A percentile compares a stretch with the other conserved stretches of the same genome.
Evolutionary conservation across 2,888 invertebrate genomes (phyloP).

Genomic region (Lepidonotus clava): DNA sequence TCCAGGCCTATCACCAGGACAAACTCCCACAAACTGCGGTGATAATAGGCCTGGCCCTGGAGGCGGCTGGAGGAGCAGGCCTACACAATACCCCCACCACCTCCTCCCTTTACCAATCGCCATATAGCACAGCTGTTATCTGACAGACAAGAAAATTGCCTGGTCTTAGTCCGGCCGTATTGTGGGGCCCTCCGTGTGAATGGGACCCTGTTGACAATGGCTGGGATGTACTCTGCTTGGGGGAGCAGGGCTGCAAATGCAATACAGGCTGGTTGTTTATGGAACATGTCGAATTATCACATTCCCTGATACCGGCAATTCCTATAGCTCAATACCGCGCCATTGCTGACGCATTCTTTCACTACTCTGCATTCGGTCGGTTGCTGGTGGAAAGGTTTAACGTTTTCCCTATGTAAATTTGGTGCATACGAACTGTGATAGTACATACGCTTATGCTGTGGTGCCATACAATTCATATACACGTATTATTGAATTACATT

Average conservation of each 20-base stretch:
- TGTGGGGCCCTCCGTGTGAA: conserved; percentile 13
- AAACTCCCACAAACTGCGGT: background rate
- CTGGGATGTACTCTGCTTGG: background rate
- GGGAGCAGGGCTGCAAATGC: background rate
- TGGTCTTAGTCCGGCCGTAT: conserved; percentile 28
- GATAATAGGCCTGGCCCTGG: conserved; percentile 15
- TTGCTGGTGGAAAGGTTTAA: background rate
- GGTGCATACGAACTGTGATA: too few relatives aligned
- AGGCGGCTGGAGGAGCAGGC: background rate
- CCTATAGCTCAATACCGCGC: background rate
- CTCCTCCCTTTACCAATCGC: conserved; percentile 10
- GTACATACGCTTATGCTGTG: too few relatives aligned
- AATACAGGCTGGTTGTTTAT: background rate
- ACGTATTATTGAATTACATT: too few relatives aligned
- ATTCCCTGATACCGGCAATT: conserved; percentile 3
- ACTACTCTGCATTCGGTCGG: background rate
- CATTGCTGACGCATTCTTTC: background rate
- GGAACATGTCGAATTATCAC: conserved; percentile 20
- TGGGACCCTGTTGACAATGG: conserved; percentile 2
- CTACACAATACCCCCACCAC: background rate
- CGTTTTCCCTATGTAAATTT: background rate
- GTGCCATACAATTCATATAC: too few relatives aligned
- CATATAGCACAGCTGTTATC: conserved; percentile 50
- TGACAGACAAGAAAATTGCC: conserved; percentile 43
- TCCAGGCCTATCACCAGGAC: background rate